phyloP scores from a whole-genome alignment of 1,140 invertebrate genomes.

The Drosophila mojavensis region DNA sequence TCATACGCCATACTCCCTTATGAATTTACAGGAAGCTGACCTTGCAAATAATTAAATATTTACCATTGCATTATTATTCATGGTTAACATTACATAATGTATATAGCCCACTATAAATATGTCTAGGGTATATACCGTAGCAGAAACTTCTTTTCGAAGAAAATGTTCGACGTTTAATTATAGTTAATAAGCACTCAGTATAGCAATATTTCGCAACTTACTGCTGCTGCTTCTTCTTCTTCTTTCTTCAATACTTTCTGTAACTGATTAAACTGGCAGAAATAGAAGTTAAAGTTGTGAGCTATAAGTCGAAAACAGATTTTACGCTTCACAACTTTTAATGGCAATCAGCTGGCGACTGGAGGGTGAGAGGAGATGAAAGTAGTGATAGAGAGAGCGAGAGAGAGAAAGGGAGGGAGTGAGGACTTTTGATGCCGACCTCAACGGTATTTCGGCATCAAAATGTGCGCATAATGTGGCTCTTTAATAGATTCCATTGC shows the following conservation, averaged over 20 bases:
- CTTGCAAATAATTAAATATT: too few relatives aligned
- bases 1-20: too few relatives aligned
- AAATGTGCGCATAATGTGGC: constrained; percentile 58
- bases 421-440: constrained; percentile 6
- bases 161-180: neutral
- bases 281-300: constrained; percentile 31
- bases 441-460: constrained; percentile 17
- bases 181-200: constrained; percentile 2
- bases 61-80: too few relatives aligned
- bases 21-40: too few relatives aligned
- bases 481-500: constrained; percentile 58
- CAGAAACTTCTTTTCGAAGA: neutral
- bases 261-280: constrained; percentile 40
- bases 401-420: neutral
- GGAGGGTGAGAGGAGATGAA: neutral
- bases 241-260: too few relatives aligned
- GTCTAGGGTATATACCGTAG: too few relatives aligned
- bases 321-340: constrained; percentile 61
- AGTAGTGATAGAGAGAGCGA: too few relatives aligned
- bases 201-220: neutral
- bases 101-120: neutral
- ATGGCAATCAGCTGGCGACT: constrained; percentile 35
- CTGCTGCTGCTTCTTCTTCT: neutral
- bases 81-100: neutral
- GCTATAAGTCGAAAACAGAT: constrained; percentile 44